Evolutionary conservation across 2,797 vertebrate genomes (phyloP).

Genomic region (Sebastes ruberrimus): DNA sequence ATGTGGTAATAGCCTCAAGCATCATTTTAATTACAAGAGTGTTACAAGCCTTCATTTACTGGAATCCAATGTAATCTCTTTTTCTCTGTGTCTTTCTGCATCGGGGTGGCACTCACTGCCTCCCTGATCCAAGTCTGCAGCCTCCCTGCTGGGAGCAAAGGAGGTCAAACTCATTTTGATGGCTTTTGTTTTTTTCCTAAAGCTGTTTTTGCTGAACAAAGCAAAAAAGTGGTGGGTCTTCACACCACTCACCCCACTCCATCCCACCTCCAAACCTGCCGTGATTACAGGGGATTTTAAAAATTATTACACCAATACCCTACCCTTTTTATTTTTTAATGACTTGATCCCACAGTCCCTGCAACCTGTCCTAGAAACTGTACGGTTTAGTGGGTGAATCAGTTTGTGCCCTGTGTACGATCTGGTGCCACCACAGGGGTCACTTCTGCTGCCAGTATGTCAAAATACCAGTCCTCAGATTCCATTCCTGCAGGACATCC

Average conservation of each 20-base stretch:
- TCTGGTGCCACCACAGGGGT: constrained; percentile 9
- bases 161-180: constrained; percentile 50
- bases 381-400: background rate
- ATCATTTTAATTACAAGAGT: constrained; percentile 56
- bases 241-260: background rate
- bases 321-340: background rate
- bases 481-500: constrained; percentile 28
- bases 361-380: background rate
- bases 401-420: background rate
- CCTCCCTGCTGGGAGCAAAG: constrained; percentile 64
- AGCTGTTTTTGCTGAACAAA: constrained; percentile 21
- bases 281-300: background rate
- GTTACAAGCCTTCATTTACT: constrained; percentile 40
- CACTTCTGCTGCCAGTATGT: constrained; percentile 29
- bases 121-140: constrained; percentile 22
- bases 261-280: background rate
- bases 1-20: constrained; percentile 25
- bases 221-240: constrained; percentile 2
- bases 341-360: background rate
- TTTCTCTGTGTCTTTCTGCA: constrained; percentile 27
- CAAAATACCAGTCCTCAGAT: constrained; percentile 45
- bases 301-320: background rate
- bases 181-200: background rate
- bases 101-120: constrained; percentile 11
- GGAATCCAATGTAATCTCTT: constrained; percentile 52